These are phyloP conservation scores for Opisthocomus hoazin DNA, from an alignment of 2,113 vertebrate species.

Conservation along the genomic window DNA sequence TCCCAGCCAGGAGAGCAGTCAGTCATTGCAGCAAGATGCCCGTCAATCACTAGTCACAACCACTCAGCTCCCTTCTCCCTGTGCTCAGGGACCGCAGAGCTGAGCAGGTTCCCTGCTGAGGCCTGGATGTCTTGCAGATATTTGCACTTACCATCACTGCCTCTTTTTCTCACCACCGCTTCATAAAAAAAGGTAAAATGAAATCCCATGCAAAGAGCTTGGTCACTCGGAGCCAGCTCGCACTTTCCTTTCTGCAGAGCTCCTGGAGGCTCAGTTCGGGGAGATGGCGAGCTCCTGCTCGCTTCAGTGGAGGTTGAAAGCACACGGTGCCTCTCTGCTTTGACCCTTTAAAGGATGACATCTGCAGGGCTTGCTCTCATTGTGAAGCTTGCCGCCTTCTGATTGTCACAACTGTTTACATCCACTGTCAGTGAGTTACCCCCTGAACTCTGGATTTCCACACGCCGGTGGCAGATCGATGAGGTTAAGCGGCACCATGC, in stretches of 20 bases:
- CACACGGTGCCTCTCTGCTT: background rate
- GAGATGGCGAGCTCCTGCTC: background rate
- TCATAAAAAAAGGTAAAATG: background rate
- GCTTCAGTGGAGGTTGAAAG: background rate
- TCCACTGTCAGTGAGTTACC: background rate
- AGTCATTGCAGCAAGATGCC: background rate
- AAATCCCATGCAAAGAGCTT: constrained; percentile 9
- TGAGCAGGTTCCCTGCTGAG: background rate
- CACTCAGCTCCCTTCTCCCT: background rate
- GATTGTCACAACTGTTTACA: background rate
- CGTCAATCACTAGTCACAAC: background rate
- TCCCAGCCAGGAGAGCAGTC: background rate
- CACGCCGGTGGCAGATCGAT: rapidly evolving
- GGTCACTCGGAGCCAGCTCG: background rate
- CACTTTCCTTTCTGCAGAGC: background rate
- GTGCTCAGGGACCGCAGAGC: background rate
- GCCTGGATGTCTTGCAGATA: background rate
- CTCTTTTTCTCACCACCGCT: background rate
- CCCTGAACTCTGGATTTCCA: background rate
- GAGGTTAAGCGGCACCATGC: background rate
- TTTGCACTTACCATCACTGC: constrained; percentile 2
- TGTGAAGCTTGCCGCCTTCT: background rate
- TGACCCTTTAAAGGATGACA: background rate
- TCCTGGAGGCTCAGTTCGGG: background rate
- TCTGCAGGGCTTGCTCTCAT: background rate